These are phyloP conservation scores for Acholoe squamosa DNA, from an alignment of 2,888 invertebrate genomes.

Conservation along the genomic window DNA sequence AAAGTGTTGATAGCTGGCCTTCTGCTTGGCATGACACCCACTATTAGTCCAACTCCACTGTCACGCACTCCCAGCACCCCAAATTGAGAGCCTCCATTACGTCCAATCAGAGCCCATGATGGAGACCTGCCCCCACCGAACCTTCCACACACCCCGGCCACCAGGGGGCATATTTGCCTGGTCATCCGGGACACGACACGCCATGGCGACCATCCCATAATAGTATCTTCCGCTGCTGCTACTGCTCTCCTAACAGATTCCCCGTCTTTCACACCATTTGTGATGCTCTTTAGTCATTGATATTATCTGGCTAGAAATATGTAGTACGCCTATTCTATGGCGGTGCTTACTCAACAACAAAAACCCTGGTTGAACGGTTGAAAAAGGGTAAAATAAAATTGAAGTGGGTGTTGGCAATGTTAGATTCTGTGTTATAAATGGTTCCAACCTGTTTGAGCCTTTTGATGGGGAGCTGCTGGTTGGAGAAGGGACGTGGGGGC, in stretches of 20 bases:
- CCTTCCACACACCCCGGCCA: neutral
- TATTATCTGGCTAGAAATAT: no score
- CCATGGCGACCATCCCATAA: constrained; percentile 39
- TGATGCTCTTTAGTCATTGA: no score
- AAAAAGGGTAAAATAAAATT: neutral
- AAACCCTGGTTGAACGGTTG: no score
- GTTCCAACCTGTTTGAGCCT: neutral
- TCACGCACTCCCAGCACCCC: constrained; percentile 4
- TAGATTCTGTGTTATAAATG: constrained; percentile 3
- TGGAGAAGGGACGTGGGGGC: neutral
- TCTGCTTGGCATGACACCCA: neutral
- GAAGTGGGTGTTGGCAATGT: neutral
- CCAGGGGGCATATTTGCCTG: constrained; percentile 39
- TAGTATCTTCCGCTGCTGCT: neutral
- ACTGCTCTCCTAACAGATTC: neutral
- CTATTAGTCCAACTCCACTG: neutral
- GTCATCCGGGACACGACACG: constrained; percentile 44
- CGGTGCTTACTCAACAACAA: no score
- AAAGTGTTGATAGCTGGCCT: neutral
- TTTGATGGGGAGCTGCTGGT: neutral
- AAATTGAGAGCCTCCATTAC: constrained; percentile 29
- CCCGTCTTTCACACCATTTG: no score
- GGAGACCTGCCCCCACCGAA: neutral
- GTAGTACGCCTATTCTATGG: no score
- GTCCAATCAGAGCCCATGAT: constrained; percentile 17